A percentile compares a stretch with the other conserved stretches of the same genome.
Conservation (phyloP, 2,888 invertebrate species). For the Chymomyza caudatula region DNA sequence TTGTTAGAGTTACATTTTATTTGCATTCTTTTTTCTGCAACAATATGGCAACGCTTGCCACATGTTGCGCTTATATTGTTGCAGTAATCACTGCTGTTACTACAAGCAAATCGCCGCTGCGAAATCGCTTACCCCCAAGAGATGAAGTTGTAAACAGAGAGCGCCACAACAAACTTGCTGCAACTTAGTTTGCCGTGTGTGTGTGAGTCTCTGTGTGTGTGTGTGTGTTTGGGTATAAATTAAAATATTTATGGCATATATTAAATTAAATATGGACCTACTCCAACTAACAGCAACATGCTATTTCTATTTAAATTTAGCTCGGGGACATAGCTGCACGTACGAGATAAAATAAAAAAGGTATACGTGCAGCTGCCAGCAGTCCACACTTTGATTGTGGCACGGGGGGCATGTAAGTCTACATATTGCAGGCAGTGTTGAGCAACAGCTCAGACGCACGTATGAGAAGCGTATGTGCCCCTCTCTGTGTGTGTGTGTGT, state of each 20-base stretch:
- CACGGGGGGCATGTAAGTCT: slow-evolving; percentile 14
- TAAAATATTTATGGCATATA: slow-evolving; percentile 53
- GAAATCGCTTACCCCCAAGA: neutral
- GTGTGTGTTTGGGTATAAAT: slow-evolving; percentile 42
- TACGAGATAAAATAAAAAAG: slow-evolving; percentile 54
- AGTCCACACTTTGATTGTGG: neutral
- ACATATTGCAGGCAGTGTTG: slow-evolving; percentile 59
- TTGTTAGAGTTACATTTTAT: neutral
- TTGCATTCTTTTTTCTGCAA: neutral
- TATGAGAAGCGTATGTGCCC: neutral
- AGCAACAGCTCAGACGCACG: slow-evolving; percentile 44
- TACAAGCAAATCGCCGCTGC: slow-evolving; percentile 7
- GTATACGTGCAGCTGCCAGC: slow-evolving; percentile 34
- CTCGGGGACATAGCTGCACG: slow-evolving; percentile 61
- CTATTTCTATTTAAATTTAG: slow-evolving; percentile 68
- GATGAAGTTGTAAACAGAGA: slow-evolving; percentile 13
- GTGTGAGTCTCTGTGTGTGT: slow-evolving; percentile 28
- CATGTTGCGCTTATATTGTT: slow-evolving; percentile 13
- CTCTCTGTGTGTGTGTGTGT: slow-evolving; percentile 1
- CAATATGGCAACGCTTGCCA: slow-evolving; percentile 1
- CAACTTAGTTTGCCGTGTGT: slow-evolving; percentile 13
- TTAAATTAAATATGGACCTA: slow-evolving; percentile 64
- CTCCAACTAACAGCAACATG: slow-evolving; percentile 58
- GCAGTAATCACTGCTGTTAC: neutral
- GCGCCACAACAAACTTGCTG: neutral